Conservation (phyloP, 2,113 vertebrate genomes). For the Oreochromis aureus region DNA sequence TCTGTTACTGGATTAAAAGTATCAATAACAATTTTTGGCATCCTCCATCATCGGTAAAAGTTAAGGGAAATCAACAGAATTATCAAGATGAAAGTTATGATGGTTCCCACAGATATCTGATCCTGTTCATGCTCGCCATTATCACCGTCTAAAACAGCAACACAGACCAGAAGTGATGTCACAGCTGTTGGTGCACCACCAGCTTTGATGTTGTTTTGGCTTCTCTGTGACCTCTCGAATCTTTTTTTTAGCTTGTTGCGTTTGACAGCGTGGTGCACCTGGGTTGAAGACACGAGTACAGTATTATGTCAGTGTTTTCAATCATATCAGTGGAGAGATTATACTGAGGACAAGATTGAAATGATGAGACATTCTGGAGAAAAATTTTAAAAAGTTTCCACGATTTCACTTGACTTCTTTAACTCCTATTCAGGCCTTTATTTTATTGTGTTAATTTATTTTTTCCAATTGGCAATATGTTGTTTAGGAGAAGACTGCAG, state of each 20-base stretch:
- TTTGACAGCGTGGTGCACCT: neutral
- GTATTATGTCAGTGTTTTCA: neutral
- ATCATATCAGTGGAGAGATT: neutral
- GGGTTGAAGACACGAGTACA: neutral
- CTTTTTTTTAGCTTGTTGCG: neutral
- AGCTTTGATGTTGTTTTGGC: neutral
- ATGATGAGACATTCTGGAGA: neutral
- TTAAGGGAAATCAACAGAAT: neutral
- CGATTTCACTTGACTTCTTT: neutral
- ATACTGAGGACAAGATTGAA: accelerated
- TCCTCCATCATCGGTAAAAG: neutral
- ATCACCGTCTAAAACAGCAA: accelerated
- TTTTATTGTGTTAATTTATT: neutral
- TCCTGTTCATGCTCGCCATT: neutral
- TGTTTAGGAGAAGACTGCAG: neutral
- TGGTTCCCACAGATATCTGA: neutral
- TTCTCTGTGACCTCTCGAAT: neutral
- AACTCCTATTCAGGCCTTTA: accelerated
- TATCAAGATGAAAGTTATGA: neutral
- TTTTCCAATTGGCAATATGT: neutral
- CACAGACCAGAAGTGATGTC: neutral
- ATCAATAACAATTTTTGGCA: neutral
- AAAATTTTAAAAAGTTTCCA: neutral
- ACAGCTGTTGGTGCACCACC: neutral
- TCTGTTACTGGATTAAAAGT: neutral